These are phyloP conservation scores for Enhydra lutris DNA, from an alignment of 2,113 vertebrate genomes.

Conservation along the genomic window DNA sequence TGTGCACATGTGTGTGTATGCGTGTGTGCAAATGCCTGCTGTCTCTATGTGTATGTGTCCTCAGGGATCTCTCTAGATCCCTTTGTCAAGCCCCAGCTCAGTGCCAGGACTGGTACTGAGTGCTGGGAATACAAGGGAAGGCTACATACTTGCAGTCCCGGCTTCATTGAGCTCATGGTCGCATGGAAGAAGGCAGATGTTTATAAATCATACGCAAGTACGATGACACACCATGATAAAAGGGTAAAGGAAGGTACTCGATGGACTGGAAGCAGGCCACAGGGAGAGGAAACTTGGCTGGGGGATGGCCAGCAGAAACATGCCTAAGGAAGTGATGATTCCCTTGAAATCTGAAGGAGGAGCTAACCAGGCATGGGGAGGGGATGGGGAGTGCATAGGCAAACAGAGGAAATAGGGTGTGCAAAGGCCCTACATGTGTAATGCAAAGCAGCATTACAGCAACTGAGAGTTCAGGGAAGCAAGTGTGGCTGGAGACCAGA, in stretches of 20 bases:
- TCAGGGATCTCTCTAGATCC: neutral
- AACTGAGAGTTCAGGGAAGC: neutral
- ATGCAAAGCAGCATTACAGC: neutral
- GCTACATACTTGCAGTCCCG: rapidly evolving
- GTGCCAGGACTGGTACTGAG: rapidly evolving
- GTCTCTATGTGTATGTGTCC: neutral
- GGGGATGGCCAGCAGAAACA: too few relatives aligned
- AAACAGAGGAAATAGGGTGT: neutral
- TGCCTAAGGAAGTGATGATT: neutral
- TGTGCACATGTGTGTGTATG: rapidly evolving
- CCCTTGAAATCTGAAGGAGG: neutral
- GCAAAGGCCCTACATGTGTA: neutral
- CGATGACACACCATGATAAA: rapidly evolving
- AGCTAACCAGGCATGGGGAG: neutral
- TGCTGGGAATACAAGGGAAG: neutral
- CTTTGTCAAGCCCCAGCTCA: neutral
- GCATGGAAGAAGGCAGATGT: neutral
- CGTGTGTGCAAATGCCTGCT: too few relatives aligned
- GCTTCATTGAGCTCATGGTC: neutral
- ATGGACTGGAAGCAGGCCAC: neutral
- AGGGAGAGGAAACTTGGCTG: neutral
- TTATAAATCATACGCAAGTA: too few relatives aligned
- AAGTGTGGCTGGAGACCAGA: neutral
- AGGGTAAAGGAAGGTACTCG: neutral
- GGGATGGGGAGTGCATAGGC: neutral